These are phyloP conservation scores for Cyclophora punctaria DNA, from an alignment of 2,888 invertebrate species.

Conservation along the genomic window DNA sequence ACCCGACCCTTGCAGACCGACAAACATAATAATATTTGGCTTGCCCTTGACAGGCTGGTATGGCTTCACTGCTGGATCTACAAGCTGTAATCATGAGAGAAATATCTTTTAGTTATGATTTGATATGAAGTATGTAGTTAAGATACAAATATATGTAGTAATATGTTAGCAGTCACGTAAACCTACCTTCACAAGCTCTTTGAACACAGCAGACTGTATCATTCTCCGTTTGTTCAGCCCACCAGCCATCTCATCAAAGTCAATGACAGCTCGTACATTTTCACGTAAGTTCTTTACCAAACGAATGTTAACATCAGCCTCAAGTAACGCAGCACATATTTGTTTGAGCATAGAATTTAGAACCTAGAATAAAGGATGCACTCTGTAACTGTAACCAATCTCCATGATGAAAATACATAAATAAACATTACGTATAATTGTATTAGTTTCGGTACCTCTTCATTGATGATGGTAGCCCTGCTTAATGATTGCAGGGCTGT, in stretches of 20 bases:
- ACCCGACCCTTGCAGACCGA: conserved; percentile 98
- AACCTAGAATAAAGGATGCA: conserved; percentile 76
- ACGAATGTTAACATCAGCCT: conserved; percentile 97
- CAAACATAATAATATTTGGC: conserved; percentile 99
- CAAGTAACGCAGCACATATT: conserved; percentile 96
- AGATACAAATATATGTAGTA: background rate
- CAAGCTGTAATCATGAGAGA: conserved; percentile 75
- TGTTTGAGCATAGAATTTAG: conserved; percentile 99
- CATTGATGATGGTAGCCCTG: conserved; percentile 98
- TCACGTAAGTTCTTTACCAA: conserved; percentile 96
- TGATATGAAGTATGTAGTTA: no score
- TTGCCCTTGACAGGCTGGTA: conserved; percentile 96
- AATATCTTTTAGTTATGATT: background rate
- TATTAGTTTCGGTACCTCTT: conserved; percentile 80
- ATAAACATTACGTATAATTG: background rate
- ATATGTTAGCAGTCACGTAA: no score
- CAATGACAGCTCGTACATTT: conserved; percentile 97
- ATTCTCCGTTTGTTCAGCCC: conserved; percentile 98
- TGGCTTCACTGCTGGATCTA: conserved; percentile 98
- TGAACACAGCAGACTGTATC: conserved; percentile 99
- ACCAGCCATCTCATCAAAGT: conserved; percentile 99
- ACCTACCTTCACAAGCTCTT: conserved; percentile 92
- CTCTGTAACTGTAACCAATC: background rate
- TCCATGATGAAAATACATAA: background rate
- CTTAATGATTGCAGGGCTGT: conserved; percentile 97